Base-by-base conservation (phyloP, 2,888 invertebrate species). In the Alentia gelatinosa region DNA sequence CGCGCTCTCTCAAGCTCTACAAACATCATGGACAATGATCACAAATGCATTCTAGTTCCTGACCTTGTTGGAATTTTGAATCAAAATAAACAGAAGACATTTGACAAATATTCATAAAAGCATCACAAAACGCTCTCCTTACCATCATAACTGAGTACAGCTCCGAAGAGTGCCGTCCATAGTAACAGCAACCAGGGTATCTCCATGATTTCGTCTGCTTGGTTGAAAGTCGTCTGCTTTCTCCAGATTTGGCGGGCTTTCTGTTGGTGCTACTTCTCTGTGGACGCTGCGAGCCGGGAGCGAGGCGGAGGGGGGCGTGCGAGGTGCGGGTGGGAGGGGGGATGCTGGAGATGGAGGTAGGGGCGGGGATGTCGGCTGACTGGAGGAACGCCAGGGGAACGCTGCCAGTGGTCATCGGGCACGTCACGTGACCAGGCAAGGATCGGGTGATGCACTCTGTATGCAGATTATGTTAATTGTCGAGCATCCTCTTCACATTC, bases 401-500 rank as follows among this genome's bases (percentile, higher is more conserved):
- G 68, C 68, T 68, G 68, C 33, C 68, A 68, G 68, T 68, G 68
- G 68, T 68, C 68, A 68, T 68, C 26, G n/a, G 5, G 68, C n/a
- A 4, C 68, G 30, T 39, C 83, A 83, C 83, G 83, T 83, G 83
- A 83, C 83, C 83, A 19, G 23, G 19, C 15, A 37, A 5, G 83
- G 39, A 83, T 83, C 83, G 83, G 83, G n/a, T 83, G 83, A 83
- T 83, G 83, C 40, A 19, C 83, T 83, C 83, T 83, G 37, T 83
- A 83, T 83, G 83, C 83, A 83, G 26, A 35, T 37, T 83, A 68
- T 68, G 68, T 68, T 68, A 68, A 68, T 68, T 68, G 26, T 19
- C 19, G 56, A 56, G n/a, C 5, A n/a, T 4, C 56, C 56, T 56
- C n/a, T n/a, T n/a, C n/a, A n/a, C n/a, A n/a, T n/a, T n/a, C n/a